These are phyloP conservation scores for Eulemur macaco DNA, from an alignment of 2,113 vertebrate species.

Conservation along the genomic window DNA sequence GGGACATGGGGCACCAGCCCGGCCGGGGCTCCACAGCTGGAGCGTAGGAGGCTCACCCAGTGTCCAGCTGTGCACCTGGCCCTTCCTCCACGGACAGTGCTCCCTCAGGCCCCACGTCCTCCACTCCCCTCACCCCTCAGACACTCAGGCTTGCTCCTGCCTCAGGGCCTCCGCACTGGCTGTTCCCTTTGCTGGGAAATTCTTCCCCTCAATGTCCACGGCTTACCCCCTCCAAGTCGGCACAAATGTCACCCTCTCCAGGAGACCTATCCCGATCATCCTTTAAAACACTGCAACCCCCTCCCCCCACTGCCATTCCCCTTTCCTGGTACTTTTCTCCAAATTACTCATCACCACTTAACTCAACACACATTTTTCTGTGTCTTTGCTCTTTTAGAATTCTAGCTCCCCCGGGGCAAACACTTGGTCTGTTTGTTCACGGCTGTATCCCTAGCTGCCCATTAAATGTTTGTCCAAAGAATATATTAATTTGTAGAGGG, in stretches of 20 bases:
- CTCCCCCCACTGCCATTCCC: neutral
- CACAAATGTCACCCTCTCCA: neutral
- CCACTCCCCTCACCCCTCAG: neutral
- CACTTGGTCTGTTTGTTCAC: neutral
- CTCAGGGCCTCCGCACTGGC: neutral
- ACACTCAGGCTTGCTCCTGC: neutral
- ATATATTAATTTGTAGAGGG: neutral
- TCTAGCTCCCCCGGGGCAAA: neutral
- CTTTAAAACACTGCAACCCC: neutral
- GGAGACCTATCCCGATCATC: neutral
- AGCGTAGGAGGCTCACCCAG: accelerated
- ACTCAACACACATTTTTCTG: neutral
- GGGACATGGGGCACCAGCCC: neutral
- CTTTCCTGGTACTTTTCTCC: neutral
- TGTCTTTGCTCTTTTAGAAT: neutral
- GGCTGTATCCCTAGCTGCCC: neutral
- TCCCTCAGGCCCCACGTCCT: neutral
- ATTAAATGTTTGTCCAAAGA: neutral
- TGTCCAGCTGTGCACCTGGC: neutral
- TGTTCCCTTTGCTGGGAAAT: neutral
- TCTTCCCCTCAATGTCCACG: neutral
- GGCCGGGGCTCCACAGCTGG: neutral
- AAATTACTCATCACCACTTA: too few relatives aligned
- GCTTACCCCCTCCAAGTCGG: neutral
- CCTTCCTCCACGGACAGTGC: neutral